These are phyloP conservation scores for Vandiemenella viatica DNA, from an alignment of 2,888 invertebrate species.

Conservation along the genomic window DNA sequence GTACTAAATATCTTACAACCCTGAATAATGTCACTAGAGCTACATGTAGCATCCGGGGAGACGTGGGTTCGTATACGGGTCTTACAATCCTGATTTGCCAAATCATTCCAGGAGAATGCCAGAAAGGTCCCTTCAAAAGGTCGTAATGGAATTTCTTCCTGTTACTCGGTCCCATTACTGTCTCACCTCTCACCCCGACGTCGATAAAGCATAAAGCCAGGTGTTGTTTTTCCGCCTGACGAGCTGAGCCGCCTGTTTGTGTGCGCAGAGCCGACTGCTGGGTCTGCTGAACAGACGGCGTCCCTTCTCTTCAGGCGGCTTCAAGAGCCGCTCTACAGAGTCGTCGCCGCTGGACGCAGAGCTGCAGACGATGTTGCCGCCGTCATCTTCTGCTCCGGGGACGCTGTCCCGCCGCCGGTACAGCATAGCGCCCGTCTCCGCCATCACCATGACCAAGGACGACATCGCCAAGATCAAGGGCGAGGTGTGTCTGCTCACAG, in stretches of 20 bases:
- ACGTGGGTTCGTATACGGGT: too few species aligned
- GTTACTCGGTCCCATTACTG: too few species aligned
- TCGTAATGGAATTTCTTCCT: too few species aligned
- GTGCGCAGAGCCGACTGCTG: not conserved
- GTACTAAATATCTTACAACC: too few species aligned
- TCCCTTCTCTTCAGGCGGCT: not conserved
- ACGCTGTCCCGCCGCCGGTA: not conserved
- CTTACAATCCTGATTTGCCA: too few species aligned
- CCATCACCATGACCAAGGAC: not conserved
- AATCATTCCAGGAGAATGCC: too few species aligned
- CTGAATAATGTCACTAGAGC: too few species aligned
- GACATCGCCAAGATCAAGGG: slow-evolving; percentile 23
- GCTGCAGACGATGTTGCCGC: not conserved
- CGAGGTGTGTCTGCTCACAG: slow-evolving; percentile 56
- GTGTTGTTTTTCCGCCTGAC: too few species aligned
- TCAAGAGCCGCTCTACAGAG: not conserved
- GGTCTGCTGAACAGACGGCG: not conserved
- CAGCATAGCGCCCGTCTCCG: not conserved
- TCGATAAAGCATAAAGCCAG: too few species aligned
- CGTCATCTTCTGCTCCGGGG: not conserved
- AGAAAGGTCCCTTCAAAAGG: too few species aligned
- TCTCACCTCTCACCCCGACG: too few species aligned
- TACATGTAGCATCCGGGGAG: too few species aligned
- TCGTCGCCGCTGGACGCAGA: not conserved
- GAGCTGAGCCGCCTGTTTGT: not conserved